Evolutionary conservation across 1,140 invertebrate species (phyloP).

Genomic region (Ceratoteleas bidentatus): DNA sequence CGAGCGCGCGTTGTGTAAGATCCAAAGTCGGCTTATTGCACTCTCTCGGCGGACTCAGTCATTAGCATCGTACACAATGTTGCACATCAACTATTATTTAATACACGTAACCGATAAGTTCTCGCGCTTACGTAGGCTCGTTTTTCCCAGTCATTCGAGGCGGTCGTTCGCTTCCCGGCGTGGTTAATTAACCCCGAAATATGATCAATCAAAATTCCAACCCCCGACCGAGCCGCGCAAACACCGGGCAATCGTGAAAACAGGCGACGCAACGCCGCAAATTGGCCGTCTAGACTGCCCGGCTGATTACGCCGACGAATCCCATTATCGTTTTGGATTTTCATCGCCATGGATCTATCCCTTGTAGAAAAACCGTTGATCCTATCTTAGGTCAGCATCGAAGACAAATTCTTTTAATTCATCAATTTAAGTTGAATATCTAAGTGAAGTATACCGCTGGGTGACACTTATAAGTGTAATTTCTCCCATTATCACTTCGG

Average conservation of each 20-base stretch:
- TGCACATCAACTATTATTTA: conserved; percentile 66
- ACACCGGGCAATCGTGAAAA: background rate
- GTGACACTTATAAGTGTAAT: no score
- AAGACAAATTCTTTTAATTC: no score
- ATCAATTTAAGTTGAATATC: no score
- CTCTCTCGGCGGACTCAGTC: conserved; percentile 61
- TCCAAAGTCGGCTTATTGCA: conserved; percentile 58
- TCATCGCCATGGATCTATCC: conserved; percentile 13
- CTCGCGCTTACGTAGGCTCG: background rate
- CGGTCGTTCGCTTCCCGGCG: no score
- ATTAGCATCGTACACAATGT: conserved; percentile 67
- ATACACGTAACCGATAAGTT: conserved; percentile 59
- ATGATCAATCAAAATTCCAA: no score
- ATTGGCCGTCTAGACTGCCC: conserved; percentile 60
- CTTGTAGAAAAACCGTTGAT: no score
- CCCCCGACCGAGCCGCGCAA: background rate
- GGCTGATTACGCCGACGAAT: conserved; percentile 29
- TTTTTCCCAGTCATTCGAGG: background rate
- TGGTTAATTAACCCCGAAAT: no score
- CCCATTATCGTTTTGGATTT: conserved; percentile 49
- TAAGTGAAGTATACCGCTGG: no score
- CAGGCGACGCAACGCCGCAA: conserved; percentile 26
- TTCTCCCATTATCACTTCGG: no score
- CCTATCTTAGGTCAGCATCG: no score
- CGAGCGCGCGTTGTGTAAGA: conserved; percentile 62